Conservation (phyloP, 2,113 vertebrate genomes). For the Oriolus oriolus region DNA sequence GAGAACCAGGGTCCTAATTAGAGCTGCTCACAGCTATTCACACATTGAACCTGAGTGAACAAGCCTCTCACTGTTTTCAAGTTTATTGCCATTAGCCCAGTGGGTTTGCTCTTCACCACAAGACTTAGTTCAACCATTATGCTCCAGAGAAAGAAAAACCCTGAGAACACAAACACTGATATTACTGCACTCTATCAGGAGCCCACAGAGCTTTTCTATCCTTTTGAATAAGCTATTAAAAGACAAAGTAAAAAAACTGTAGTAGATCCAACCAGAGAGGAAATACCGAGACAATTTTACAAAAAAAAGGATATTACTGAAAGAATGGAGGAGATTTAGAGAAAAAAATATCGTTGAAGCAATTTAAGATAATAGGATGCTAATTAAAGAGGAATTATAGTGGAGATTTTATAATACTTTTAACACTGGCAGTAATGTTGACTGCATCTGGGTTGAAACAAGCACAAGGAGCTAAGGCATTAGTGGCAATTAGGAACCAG, state of each 20-base stretch:
- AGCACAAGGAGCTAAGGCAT: not conserved
- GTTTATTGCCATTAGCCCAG: slow-evolving; percentile 30
- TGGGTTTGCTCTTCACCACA: slow-evolving; percentile 12
- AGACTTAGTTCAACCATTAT: slow-evolving; percentile 31
- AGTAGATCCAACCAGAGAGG: not conserved
- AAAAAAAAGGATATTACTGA: not conserved
- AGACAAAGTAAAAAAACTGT: not conserved
- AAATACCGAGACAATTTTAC: not conserved
- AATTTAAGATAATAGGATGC: slow-evolving; percentile 28
- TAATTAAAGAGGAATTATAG: slow-evolving; percentile 56
- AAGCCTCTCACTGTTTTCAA: not conserved
- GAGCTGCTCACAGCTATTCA: not conserved
- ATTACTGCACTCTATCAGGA: not conserved
- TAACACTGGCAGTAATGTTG: not conserved
- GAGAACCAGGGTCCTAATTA: slow-evolving; percentile 14
- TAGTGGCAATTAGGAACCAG: not conserved
- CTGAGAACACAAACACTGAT: slow-evolving; percentile 16
- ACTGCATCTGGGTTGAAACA: not conserved
- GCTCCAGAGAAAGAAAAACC: not conserved
- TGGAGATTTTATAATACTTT: not conserved
- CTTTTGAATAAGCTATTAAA: slow-evolving; percentile 26
- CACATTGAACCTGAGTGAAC: not conserved
- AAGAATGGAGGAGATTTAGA: not conserved
- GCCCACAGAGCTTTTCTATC: not conserved
- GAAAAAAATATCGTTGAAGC: not conserved